Evolutionary conservation across 2,888 invertebrate genomes (phyloP).

Genomic region (Eupithecia exiguata): DNA sequence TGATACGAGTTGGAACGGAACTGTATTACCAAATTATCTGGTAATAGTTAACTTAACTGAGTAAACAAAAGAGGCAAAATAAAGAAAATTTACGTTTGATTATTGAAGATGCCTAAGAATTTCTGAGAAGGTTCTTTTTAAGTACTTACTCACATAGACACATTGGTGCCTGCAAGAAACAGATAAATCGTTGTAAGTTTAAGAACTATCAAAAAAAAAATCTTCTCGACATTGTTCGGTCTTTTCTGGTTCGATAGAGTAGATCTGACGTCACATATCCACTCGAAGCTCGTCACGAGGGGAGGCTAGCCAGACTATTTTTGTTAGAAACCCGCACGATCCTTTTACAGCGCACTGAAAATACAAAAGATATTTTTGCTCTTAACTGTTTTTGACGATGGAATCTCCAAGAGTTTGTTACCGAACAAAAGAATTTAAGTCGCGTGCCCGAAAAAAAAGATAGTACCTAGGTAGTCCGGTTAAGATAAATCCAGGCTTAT

Average conservation of each 20-base stretch:
- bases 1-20: slow-evolving; percentile 2
- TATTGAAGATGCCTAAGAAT: neutral
- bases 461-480: no score
- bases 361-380: slow-evolving; percentile 16
- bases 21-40: neutral
- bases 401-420: neutral
- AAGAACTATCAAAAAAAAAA: no score
- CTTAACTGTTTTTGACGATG: neutral
- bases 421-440: neutral
- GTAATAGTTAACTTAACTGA: neutral
- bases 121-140: neutral
- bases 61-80: neutral
- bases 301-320: slow-evolving; percentile 8
- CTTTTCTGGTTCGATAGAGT: slow-evolving; percentile 6
- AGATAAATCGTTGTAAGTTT: neutral
- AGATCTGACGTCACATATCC: slow-evolving; percentile 13
- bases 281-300: slow-evolving; percentile 9
- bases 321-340: slow-evolving; percentile 14
- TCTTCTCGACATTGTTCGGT: neutral
- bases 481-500: no score
- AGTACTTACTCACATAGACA: neutral
- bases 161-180: neutral
- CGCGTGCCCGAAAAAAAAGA: neutral
- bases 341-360: slow-evolving; percentile 16
- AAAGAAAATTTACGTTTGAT: neutral